phyloP scores from a whole-genome alignment of 2,797 vertebrate genomes.

The Macroramphosus scolopax region DNA sequence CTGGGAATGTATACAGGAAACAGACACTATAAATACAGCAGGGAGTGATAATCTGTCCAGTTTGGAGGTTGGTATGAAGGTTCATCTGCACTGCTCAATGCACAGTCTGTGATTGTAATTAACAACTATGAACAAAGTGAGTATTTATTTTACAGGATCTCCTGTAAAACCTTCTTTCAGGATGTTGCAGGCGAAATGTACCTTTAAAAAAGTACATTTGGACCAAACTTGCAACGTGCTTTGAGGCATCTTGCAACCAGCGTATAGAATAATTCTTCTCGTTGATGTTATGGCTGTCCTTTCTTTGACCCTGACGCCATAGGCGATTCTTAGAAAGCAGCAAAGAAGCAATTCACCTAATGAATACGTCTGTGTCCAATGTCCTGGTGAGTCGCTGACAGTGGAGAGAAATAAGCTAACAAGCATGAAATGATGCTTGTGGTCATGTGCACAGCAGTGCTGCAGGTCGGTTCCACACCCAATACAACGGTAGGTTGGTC shows the following conservation, averaged over 20 bases:
- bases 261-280: slow-evolving; percentile 4
- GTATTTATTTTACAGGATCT: slow-evolving; percentile 32
- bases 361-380: slow-evolving; percentile 46
- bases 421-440: slow-evolving; percentile 36
- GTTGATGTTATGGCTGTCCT: slow-evolving; percentile 35
- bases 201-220: not conserved
- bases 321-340: slow-evolving; percentile 25
- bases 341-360: slow-evolving; percentile 38
- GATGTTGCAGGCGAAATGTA: not conserved
- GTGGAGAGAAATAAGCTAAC: no score
- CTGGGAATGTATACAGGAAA: slow-evolving; percentile 68
- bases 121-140: slow-evolving; percentile 16
- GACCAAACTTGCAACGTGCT: slow-evolving; percentile 1
- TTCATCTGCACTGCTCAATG: slow-evolving; percentile 32
- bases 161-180: no score
- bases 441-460: slow-evolving; percentile 13
- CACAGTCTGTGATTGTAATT: slow-evolving; percentile 51
- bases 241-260: slow-evolving; percentile 1
- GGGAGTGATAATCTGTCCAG: slow-evolving; percentile 57
- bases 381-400: no score
- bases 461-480: no score
- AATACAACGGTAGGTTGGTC: no score
- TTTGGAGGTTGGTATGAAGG: slow-evolving; percentile 48
- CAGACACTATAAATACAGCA: slow-evolving; percentile 61
- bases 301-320: slow-evolving; percentile 30